A percentile compares a stretch with the other conserved stretches of the same genome.
Evolutionary conservation across 2,888 invertebrate species (phyloP).

Genomic region (Amphiduros pacificus): DNA sequence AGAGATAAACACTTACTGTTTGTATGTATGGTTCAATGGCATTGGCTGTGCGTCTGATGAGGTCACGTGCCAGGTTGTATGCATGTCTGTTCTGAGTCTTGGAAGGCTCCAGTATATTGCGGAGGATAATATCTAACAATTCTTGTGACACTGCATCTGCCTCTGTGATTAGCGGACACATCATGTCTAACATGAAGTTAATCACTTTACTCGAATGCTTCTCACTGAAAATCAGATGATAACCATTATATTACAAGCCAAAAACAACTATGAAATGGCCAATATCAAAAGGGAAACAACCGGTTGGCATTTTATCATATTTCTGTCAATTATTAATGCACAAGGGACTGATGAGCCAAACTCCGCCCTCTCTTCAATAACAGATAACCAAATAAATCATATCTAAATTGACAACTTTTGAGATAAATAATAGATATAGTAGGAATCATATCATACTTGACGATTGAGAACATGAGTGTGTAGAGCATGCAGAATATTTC

Average conservation of each 20-base stretch:
- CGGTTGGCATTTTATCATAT: too few species aligned
- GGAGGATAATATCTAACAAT: slow-evolving; percentile 87
- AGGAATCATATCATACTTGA: slow-evolving; percentile 78
- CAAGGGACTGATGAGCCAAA: too few species aligned
- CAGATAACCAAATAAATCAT: too few species aligned
- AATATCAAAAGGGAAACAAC: too few species aligned
- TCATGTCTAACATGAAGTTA: slow-evolving; percentile 93
- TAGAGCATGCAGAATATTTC: slow-evolving; percentile 94
- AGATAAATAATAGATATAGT: too few species aligned
- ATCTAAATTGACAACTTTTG: too few species aligned
- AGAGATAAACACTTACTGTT: slow-evolving; percentile 71
- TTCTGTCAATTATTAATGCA: too few species aligned
- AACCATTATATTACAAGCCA: too few species aligned
- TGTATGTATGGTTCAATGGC: slow-evolving; percentile 94
- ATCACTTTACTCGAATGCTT: slow-evolving; percentile 95
- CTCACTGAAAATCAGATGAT: slow-evolving; percentile 68
- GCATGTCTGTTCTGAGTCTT: slow-evolving; percentile 85
- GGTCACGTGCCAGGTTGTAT: slow-evolving; percentile 85
- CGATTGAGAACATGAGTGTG: slow-evolving; percentile 91
- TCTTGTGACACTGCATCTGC: slow-evolving; percentile 94
- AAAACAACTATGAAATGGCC: too few species aligned
- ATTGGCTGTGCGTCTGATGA: slow-evolving; percentile 87
- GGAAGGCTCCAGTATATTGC: slow-evolving; percentile 69
- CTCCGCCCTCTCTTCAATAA: too few species aligned
- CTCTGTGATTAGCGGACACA: slow-evolving; percentile 91